These are phyloP conservation scores for Sturnus vulgaris DNA, from an alignment of 2,113 vertebrate genomes.

Conservation along the genomic window DNA sequence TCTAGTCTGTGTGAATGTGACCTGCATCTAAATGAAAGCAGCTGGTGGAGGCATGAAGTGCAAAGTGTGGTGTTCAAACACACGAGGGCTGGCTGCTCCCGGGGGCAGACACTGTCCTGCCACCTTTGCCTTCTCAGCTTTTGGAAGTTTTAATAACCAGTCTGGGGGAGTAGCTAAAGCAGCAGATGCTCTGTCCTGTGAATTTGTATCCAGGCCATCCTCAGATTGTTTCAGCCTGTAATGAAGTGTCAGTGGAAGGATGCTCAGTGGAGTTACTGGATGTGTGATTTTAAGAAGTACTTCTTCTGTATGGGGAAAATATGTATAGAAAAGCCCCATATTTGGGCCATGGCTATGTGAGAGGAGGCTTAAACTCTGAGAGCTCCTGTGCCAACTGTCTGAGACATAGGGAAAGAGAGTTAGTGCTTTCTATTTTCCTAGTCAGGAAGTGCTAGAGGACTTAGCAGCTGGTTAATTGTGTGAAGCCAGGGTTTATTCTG, in stretches of 20 bases:
- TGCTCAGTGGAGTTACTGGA: not conserved
- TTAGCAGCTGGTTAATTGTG: not conserved
- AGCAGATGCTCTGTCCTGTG: not conserved
- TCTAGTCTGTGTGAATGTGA: constrained; percentile 35
- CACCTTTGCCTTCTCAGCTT: not conserved
- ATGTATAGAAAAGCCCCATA: not conserved
- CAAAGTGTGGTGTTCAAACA: not conserved
- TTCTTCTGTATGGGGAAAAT: not conserved
- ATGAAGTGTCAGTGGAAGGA: not conserved
- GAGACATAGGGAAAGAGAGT: not conserved
- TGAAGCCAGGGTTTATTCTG: not conserved
- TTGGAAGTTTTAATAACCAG: not conserved
- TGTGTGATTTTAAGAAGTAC: not conserved
- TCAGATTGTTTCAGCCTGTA: not conserved
- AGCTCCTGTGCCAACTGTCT: not conserved
- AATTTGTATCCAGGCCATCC: not conserved
- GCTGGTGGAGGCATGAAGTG: constrained; percentile 3
- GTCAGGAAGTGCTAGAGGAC: not conserved
- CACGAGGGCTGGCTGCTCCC: not conserved
- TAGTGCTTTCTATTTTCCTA: not conserved
- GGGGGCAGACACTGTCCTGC: not conserved
- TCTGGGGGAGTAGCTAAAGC: not conserved
- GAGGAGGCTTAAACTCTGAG: not conserved
- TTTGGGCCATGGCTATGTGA: not conserved
- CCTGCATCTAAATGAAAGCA: constrained; percentile 44